These are phyloP conservation scores for Drosophila truncata DNA, from an alignment of 1,140 invertebrate species.

Conservation along the genomic window DNA sequence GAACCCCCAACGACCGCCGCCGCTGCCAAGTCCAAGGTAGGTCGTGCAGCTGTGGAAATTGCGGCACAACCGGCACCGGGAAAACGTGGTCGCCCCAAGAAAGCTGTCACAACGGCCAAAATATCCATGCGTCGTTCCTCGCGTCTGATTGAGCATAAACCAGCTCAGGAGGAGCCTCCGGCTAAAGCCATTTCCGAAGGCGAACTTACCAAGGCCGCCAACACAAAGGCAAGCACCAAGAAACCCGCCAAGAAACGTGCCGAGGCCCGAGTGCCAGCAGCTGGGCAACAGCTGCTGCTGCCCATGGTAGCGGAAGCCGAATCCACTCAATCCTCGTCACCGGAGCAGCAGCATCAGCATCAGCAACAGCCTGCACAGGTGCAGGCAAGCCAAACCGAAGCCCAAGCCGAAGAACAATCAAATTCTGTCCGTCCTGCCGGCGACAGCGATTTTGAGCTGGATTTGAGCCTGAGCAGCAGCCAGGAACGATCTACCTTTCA, in stretches of 20 bases:
- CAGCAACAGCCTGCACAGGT: not conserved
- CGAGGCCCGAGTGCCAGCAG: conserved; percentile 34
- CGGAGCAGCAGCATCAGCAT: conserved; percentile 17
- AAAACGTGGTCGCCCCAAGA: conserved; percentile 63
- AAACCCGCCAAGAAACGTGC: conserved; percentile 63
- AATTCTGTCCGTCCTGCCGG: not conserved
- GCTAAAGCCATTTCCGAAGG: not conserved
- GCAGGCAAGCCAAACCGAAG: not conserved
- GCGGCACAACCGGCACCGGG: conserved; percentile 59
- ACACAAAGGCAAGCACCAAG: conserved; percentile 43
- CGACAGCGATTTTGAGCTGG: conserved; percentile 46
- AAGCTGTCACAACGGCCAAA: not conserved
- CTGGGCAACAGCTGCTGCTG: not conserved
- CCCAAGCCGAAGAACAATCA: not conserved
- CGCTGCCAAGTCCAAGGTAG: conserved; percentile 26
- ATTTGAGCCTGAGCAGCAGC: conserved; percentile 40
- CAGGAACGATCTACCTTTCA: conserved; percentile 17
- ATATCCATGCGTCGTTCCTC: conserved; percentile 56
- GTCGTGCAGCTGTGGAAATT: conserved; percentile 60
- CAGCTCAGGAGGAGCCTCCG: conserved; percentile 26
- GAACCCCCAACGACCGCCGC: not conserved
- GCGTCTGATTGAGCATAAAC: conserved; percentile 53
- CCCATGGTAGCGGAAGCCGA: conserved; percentile 58
- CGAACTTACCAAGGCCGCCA: not conserved
- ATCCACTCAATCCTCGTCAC: conserved; percentile 45